These are phyloP conservation scores for Ectropis crepuscularia DNA, from an alignment of 2,888 invertebrate genomes.

Conservation along the genomic window DNA sequence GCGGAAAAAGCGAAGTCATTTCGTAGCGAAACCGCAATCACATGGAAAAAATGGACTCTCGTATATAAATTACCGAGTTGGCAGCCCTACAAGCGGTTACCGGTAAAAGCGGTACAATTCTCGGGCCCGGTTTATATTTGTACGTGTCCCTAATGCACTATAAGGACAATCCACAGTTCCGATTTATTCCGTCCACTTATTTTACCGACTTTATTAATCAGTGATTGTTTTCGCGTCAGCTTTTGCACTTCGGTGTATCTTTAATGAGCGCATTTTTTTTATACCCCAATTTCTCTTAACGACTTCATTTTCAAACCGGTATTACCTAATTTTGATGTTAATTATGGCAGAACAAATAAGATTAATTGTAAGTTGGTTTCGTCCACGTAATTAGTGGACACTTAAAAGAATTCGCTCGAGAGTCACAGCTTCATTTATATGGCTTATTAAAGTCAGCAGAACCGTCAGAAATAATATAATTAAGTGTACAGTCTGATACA, in stretches of 20 bases:
- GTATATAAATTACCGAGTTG: slow-evolving; percentile 33
- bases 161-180: slow-evolving; percentile 61
- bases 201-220: slow-evolving; percentile 71
- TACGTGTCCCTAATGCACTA: slow-evolving; percentile 66
- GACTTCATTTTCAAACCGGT: slow-evolving; percentile 60
- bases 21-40: slow-evolving; percentile 27
- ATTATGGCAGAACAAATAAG: slow-evolving; percentile 71
- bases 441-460: slow-evolving; percentile 38
- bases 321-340: slow-evolving; percentile 75
- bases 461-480: slow-evolving; percentile 55
- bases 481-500: slow-evolving; percentile 67
- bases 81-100: slow-evolving; percentile 41
- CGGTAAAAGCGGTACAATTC: slow-evolving; percentile 48
- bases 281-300: slow-evolving; percentile 58
- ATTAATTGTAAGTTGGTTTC: slow-evolving; percentile 64
- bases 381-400: slow-evolving; percentile 62
- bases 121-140: slow-evolving; percentile 43
- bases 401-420: slow-evolving; percentile 24
- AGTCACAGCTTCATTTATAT: slow-evolving; percentile 33
- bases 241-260: slow-evolving; percentile 79
- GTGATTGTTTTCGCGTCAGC: slow-evolving; percentile 77
- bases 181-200: slow-evolving; percentile 59
- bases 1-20: slow-evolving; percentile 29
- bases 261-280: slow-evolving; percentile 67
- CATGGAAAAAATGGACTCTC: slow-evolving; percentile 33